Percentiles rank a stretch among this genome's conserved stretches.
phyloP scores from a whole-genome alignment of 2,888 invertebrate genomes.

The Synanthedon myopaeformis region DNA sequence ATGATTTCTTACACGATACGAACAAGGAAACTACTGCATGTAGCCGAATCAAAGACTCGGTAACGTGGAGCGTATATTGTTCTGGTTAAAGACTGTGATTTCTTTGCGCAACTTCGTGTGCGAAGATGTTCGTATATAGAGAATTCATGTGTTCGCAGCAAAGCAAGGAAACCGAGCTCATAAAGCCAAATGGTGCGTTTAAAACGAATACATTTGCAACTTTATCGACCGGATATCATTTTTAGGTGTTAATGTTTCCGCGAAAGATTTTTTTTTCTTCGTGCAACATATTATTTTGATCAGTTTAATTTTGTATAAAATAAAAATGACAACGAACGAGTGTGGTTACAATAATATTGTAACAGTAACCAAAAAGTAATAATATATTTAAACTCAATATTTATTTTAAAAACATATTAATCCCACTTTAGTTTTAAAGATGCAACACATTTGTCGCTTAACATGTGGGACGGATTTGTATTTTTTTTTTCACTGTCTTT shows the following conservation, averaged over 20 bases:
- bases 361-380: neutral
- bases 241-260: conserved; percentile 14
- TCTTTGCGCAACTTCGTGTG: no score
- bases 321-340: no score
- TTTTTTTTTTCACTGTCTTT: conserved; percentile 4
- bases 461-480: conserved; percentile 4
- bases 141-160: neutral
- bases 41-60: no score
- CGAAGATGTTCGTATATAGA: neutral
- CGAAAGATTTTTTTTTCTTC: neutral
- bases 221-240: conserved; percentile 40
- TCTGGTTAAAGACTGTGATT: no score
- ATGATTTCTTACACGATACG: conserved; percentile 31
- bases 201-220: conserved; percentile 38
- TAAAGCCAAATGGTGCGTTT: conserved; percentile 49
- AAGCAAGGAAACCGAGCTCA: conserved; percentile 35
- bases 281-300: no score
- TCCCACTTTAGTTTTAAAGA: conserved; percentile 3
- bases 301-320: no score
- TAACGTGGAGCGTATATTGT: no score
- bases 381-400: conserved; percentile 2
- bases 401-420: conserved; percentile 12
- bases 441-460: conserved; percentile 3
- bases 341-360: neutral
- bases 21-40: conserved; percentile 8